Percentiles rank a stretch among this genome's conserved stretches.
Conservation (phyloP, 2,113 vertebrate species). For the Hucho hucho region DNA sequence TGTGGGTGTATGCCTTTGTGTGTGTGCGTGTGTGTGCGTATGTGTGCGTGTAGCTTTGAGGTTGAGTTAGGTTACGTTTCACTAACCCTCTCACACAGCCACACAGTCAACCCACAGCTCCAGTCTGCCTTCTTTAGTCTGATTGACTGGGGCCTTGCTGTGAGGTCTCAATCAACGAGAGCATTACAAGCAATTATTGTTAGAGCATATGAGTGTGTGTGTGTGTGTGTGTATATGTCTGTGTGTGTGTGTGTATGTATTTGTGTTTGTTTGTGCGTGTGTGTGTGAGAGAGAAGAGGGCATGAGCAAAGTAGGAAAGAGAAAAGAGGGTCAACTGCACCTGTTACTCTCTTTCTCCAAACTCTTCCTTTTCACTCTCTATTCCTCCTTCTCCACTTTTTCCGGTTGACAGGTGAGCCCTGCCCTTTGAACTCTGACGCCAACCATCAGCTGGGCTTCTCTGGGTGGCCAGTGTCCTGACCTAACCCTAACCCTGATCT, state of each 20-base stretch:
- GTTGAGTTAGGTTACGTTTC: slow-evolving; percentile 45
- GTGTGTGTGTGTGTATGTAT: slow-evolving; percentile 3
- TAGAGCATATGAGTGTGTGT: slow-evolving; percentile 15
- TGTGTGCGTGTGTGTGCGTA: slow-evolving; percentile 28
- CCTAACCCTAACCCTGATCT: slow-evolving; percentile 45
- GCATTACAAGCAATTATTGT: slow-evolving; percentile 65
- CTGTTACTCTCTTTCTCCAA: slow-evolving; percentile 35
- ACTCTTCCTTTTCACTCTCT: slow-evolving; percentile 41
- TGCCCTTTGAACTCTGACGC: slow-evolving; percentile 51
- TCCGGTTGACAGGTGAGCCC: slow-evolving; percentile 50
- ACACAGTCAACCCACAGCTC: slow-evolving; percentile 67
- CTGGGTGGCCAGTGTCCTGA: slow-evolving; percentile 51
- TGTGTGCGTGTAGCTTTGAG: slow-evolving; percentile 20
- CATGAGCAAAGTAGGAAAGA: neutral
- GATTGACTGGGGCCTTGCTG: slow-evolving; percentile 48
- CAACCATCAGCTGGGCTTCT: slow-evolving; percentile 53
- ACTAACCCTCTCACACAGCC: slow-evolving; percentile 54
- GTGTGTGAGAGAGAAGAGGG: slow-evolving; percentile 1
- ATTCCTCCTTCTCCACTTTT: slow-evolving; percentile 24
- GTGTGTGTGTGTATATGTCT: neutral
- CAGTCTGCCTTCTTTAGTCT: slow-evolving; percentile 59
- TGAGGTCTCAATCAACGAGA: slow-evolving; percentile 65
- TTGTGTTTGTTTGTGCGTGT: neutral
- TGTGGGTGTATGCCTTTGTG: slow-evolving; percentile 29
- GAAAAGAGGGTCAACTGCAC: neutral